Evolutionary conservation across 2,113 vertebrate genomes (phyloP).

Genomic region (Cyrtonyx montezumae): DNA sequence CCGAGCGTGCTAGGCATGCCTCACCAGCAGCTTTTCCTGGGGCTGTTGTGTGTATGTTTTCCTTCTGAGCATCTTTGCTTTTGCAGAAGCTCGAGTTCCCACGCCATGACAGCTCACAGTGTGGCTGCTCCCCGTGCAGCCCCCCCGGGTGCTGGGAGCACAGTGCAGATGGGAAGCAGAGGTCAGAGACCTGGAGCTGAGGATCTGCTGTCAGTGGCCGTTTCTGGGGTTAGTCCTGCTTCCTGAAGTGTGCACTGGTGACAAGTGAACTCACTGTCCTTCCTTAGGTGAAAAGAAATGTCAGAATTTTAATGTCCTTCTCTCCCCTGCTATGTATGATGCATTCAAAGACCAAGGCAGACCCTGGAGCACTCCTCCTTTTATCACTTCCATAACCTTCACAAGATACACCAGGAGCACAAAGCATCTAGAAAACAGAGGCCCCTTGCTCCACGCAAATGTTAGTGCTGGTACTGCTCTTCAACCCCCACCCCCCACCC

Average conservation of each 20-base stretch:
- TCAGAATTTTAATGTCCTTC: neutral
- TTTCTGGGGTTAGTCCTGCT: neutral
- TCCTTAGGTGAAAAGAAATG: neutral
- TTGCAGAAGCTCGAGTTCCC: neutral
- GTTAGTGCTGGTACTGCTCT: neutral
- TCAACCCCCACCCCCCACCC: neutral
- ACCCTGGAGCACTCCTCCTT: neutral
- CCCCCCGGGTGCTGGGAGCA: neutral
- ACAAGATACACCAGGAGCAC: neutral
- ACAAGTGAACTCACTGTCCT: neutral
- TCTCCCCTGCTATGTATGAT: neutral
- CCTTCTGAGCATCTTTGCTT: neutral
- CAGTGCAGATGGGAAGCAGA: neutral
- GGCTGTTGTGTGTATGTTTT: accelerated
- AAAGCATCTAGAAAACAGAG: neutral
- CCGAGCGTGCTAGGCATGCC: accelerated
- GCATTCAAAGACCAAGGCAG: neutral
- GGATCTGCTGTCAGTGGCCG: neutral
- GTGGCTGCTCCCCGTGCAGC: neutral
- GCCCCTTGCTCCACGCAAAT: neutral
- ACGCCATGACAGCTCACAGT: neutral
- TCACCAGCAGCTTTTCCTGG: neutral
- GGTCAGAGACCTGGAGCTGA: conserved; percentile 9
- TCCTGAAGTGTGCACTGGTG: neutral
- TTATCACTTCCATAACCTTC: neutral